Evolutionary conservation across 1,140 invertebrate genomes (phyloP), one percentile per base, ranked within the genome.

Genomic region (Caerostris darwini): DNA sequence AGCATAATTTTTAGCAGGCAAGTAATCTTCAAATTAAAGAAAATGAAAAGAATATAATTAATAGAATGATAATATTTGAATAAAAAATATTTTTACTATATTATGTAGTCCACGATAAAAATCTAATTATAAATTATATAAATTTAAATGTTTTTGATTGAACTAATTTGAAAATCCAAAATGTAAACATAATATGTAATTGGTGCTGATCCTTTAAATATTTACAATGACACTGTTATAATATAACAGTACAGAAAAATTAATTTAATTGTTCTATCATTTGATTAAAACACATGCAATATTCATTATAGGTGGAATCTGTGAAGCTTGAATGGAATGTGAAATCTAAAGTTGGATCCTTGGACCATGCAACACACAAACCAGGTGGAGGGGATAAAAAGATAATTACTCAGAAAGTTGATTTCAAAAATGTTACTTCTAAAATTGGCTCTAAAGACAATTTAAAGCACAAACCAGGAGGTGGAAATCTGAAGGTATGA

Each of bases 361-460:
- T 98, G 82, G 99, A 99, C 96, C 99, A 99, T 96, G 98, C 98
- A n/a, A 97, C 97, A 94, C 98, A 99, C 59, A 94, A 94, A 71
- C 93, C 93, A 69, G 93, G 93, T 95, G 98, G 98, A 87, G 98
- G 99, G 56, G 98, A 98, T 94, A 99, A 98, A 96, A 99, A 99
- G 82, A 94, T 94, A 56, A 69, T 93, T 7, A 97, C 97, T 1
- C 97, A 98, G 5, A 99, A 99, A 96, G 96, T 99, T 94, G 98
- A 98, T 95, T 99, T 99, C 96, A 98, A 98, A 95, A 98, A 98
- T 88, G 98, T 98, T 1, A 98, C 98, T 96, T 97, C 98, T 34
- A 99, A 99, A 97, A 97, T 99, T 93, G 98, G 98, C 56, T 99
- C 98, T 1, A 96, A 99, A 95, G 98, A 99, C n/a, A 99, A 99